phyloP scores from a whole-genome alignment of 1,140 invertebrate genomes.

The Drosophila athabasca region DNA sequence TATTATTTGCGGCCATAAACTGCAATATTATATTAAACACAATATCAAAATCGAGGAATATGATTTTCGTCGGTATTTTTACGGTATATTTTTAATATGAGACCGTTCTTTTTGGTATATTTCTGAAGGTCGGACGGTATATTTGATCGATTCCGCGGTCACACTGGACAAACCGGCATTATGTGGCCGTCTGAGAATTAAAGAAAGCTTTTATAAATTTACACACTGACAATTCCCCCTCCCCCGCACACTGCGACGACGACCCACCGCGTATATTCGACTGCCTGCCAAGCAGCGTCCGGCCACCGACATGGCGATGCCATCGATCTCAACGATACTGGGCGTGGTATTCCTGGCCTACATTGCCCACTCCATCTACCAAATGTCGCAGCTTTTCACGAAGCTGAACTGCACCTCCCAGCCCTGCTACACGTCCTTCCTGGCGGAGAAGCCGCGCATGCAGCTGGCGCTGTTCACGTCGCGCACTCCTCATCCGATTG shows the following conservation, averaged over 20 bases:
- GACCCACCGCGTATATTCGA: neutral
- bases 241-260: too few species aligned
- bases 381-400: conserved; percentile 88
- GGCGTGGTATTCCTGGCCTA: conserved; percentile 88
- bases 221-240: neutral
- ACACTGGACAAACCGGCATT: too few species aligned
- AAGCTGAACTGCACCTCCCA: conserved; percentile 87
- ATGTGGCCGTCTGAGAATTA: too few species aligned
- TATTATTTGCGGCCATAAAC: too few species aligned
- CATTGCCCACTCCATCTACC: conserved; percentile 89
- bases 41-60: too few species aligned
- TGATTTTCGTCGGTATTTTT: too few species aligned
- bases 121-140: too few species aligned
- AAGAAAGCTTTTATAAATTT: neutral
- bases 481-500: conserved; percentile 84
- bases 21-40: too few species aligned
- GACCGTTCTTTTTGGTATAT: too few species aligned
- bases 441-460: conserved; percentile 85
- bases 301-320: conserved; percentile 56
- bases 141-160: too few species aligned
- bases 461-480: conserved; percentile 86
- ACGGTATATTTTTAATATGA: too few species aligned
- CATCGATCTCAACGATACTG: conserved; percentile 84
- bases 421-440: conserved; percentile 86
- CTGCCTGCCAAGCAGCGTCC: neutral